These are phyloP conservation scores for Plusia festucae DNA, from an alignment of 2,888 invertebrate genomes.

Conservation along the genomic window DNA sequence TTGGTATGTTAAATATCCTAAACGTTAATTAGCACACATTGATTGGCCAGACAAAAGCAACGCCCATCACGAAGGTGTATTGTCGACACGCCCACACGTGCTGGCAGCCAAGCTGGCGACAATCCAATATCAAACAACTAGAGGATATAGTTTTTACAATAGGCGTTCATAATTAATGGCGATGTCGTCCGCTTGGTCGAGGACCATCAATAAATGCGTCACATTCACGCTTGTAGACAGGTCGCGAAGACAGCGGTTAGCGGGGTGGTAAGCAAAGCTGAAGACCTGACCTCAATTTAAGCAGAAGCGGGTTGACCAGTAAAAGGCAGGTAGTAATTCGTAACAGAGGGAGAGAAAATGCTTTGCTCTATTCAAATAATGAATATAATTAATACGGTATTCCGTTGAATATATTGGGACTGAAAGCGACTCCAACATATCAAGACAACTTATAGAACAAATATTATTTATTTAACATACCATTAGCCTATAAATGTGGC, in stretches of 20 bases:
- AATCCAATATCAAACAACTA: conserved; percentile 41
- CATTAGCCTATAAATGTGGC: no score
- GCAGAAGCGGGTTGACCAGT: neutral
- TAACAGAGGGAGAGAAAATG: no score
- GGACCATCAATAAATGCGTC: conserved; percentile 16
- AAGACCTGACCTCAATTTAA: neutral
- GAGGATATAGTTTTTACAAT: conserved; percentile 35
- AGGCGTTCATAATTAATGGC: conserved; percentile 34
- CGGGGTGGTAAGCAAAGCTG: neutral
- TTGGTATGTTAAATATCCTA: conserved; percentile 41
- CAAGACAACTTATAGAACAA: no score
- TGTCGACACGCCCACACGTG: conserved; percentile 66
- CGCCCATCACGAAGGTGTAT: conserved; percentile 50
- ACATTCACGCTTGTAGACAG: neutral
- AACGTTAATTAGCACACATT: conserved; percentile 46
- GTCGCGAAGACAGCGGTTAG: neutral
- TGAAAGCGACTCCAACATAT: no score
- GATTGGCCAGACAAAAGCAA: conserved; percentile 47
- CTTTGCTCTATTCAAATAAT: no score
- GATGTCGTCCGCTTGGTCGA: conserved; percentile 25
- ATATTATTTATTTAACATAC: no score
- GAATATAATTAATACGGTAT: no score
- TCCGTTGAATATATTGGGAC: no score
- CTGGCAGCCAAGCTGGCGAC: conserved; percentile 58
- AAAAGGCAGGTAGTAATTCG: neutral